These are phyloP conservation scores for Coptodon rendalli DNA, from an alignment of 2,113 vertebrate species.

Conservation along the genomic window DNA sequence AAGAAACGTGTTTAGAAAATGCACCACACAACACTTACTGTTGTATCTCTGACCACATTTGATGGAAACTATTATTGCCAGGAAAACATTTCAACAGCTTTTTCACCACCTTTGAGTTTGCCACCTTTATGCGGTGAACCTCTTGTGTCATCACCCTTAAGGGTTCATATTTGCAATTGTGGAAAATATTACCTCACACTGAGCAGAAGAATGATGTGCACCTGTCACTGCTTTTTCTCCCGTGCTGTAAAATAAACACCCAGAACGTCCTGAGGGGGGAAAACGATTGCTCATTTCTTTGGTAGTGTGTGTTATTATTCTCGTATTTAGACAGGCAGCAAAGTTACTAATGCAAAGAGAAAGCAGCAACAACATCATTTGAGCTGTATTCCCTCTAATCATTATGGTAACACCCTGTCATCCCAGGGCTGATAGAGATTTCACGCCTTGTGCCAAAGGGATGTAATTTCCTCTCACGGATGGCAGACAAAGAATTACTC, in stretches of 20 bases:
- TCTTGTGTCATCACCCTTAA: neutral
- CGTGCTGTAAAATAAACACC: neutral
- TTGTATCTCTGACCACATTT: conserved; percentile 17
- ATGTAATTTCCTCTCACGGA: conserved; percentile 30
- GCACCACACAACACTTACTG: neutral
- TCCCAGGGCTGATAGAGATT: conserved; percentile 26
- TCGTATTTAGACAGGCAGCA: neutral
- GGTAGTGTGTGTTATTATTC: neutral
- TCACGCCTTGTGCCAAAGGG: conserved; percentile 22
- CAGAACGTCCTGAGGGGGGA: neutral
- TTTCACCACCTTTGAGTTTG: neutral
- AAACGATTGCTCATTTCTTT: neutral
- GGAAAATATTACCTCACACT: conserved; percentile 16
- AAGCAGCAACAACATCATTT: neutral
- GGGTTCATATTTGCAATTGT: neutral
- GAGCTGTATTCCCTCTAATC: conserved; percentile 7
- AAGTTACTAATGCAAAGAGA: neutral
- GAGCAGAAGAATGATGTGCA: neutral
- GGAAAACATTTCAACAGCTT: neutral
- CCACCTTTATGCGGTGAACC: neutral
- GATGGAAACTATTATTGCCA: neutral
- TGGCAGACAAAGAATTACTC: conserved; percentile 26
- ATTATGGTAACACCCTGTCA: conserved; percentile 16
- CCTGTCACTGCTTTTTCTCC: neutral
- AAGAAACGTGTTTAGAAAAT: neutral